These are phyloP conservation scores for Xiphydria camelus DNA, from an alignment of 2,888 invertebrate genomes.

Conservation along the genomic window DNA sequence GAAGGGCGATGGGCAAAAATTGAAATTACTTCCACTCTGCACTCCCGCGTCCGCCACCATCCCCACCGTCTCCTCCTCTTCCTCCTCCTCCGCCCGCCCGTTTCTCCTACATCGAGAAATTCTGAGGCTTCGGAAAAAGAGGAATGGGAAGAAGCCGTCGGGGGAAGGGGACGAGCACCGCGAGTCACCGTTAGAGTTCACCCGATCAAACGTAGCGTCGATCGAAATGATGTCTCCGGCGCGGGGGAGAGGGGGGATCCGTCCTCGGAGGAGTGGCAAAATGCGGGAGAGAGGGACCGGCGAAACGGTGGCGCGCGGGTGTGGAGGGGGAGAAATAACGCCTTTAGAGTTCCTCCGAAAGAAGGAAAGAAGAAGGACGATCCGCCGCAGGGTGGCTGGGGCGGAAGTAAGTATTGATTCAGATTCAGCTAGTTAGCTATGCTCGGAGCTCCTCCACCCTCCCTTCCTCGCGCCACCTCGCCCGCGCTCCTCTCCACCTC, in stretches of 20 bases:
- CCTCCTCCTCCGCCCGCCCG: constrained; percentile 7
- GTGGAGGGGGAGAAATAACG: constrained; percentile 10
- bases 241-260: no score
- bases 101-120: constrained; percentile 1
- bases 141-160: constrained; percentile 7
- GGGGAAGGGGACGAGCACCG: background rate
- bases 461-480: constrained; percentile 21
- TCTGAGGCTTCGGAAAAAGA: constrained; percentile 9
- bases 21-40: no score
- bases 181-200: no score
- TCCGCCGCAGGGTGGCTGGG: constrained; percentile 34
- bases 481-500: constrained; percentile 13
- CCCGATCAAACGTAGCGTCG: no score
- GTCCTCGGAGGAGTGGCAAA: no score
- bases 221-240: no score
- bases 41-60: no score
- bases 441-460: constrained; percentile 34
- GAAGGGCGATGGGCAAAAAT: no score
- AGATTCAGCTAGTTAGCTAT: constrained; percentile 54
- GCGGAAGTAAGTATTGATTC: constrained; percentile 53
- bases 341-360: constrained; percentile 18
- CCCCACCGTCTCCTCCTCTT: constrained; percentile 13
- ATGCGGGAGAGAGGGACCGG: constrained; percentile 3
- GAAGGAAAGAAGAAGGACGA: constrained; percentile 26
- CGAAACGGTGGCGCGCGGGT: constrained; percentile 9